These are phyloP conservation scores for Chiridota heheva DNA, from an alignment of 35 echinoderm and acorn worm genomes.

Conservation along the genomic window DNA sequence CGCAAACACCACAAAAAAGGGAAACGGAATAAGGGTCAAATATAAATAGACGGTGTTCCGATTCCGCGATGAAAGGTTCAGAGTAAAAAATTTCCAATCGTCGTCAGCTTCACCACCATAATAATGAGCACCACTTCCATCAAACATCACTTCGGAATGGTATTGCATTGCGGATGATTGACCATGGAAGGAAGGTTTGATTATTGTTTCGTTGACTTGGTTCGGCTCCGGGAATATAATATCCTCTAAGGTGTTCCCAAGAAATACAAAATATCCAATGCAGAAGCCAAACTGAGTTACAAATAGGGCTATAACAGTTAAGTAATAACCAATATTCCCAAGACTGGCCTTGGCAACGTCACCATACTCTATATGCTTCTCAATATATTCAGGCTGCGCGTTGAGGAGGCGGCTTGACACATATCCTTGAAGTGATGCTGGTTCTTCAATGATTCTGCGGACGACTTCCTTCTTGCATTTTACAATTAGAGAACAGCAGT, in stretches of 20 bases:
- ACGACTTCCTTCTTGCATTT: slow-evolving; percentile 90
- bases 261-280: slow-evolving; percentile 84
- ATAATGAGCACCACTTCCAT: not conserved
- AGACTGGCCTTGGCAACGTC: slow-evolving; percentile 59
- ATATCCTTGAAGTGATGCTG: slow-evolving; percentile 14
- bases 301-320: slow-evolving; percentile 63
- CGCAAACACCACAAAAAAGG: slow-evolving; percentile 70
- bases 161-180: too few relatives aligned
- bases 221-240: too few relatives aligned
- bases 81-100: not conserved
- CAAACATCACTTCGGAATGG: too few relatives aligned
- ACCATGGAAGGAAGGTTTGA: too few relatives aligned
- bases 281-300: slow-evolving; percentile 97
- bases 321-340: slow-evolving; percentile 50
- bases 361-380: slow-evolving; percentile 68
- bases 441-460: slow-evolving; percentile 33
- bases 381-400: slow-evolving; percentile 33
- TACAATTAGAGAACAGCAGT: slow-evolving; percentile 87
- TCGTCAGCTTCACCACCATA: not conserved
- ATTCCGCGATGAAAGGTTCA: too few relatives aligned
- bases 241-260: slow-evolving; percentile 67
- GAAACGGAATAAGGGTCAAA: slow-evolving; percentile 67
- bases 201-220: too few relatives aligned
- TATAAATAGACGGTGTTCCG: slow-evolving; percentile 35
- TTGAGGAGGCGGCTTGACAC: slow-evolving; percentile 20